Conservation (phyloP, 2,113 vertebrate genomes). For the Apeltes quadracus region DNA sequence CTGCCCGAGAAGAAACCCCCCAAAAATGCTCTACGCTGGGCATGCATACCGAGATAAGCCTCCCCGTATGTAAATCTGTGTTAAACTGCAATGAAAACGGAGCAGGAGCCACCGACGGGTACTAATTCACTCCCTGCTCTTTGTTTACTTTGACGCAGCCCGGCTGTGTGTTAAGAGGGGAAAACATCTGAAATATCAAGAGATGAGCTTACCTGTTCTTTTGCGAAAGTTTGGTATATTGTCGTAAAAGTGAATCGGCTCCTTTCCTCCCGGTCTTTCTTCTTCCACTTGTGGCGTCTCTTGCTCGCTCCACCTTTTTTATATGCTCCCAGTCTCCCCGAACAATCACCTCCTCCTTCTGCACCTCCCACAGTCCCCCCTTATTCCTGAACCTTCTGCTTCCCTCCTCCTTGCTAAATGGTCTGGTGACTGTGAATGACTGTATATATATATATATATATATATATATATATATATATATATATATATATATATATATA, state of each 20-base stretch:
- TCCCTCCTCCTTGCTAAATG: conserved; percentile 37
- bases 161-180: not conserved
- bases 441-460: too few relatives aligned
- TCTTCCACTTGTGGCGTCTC: conserved; percentile 49
- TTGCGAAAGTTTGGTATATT: conserved; percentile 9
- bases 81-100: not conserved
- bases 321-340: conserved; percentile 36
- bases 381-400: conserved; percentile 16
- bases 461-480: too few relatives aligned
- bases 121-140: conserved; percentile 7
- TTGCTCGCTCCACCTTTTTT: conserved; percentile 50
- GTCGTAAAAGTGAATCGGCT: not conserved
- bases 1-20: conserved; percentile 9
- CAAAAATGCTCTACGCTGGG: conserved; percentile 3
- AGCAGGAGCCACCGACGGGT: conserved; percentile 1
- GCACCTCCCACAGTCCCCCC: conserved; percentile 47
- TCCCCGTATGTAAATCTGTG: not conserved
- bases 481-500: too few relatives aligned
- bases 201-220: conserved; percentile 48
- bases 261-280: conserved; percentile 2
- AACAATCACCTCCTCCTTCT: conserved; percentile 66
- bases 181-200: not conserved
- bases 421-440: conserved; percentile 29
- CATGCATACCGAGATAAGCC: not conserved
- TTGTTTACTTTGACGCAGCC: conserved; percentile 2